Evolutionary conservation across 37 sponge, comb jelly and placozoan species (phyloP).

Genomic region (Geodia barretti): DNA sequence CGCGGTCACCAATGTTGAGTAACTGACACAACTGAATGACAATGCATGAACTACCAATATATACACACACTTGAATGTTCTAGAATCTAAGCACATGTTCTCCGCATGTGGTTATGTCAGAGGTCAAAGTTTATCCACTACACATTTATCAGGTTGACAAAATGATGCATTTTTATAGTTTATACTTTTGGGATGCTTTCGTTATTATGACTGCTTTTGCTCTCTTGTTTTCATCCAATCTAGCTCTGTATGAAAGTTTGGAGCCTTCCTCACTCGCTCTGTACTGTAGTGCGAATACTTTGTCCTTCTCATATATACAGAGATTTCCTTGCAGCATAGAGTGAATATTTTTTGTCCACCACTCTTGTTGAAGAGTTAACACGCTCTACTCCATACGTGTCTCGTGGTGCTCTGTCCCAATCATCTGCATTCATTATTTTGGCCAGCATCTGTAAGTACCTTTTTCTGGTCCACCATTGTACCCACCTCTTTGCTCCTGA

Average conservation of each 20-base stretch:
- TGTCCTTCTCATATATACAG: background rate
- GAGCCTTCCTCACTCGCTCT: conserved; percentile 1
- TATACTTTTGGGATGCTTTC: background rate
- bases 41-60: no score
- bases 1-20: background rate
- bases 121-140: no score
- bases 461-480: conserved; percentile 9
- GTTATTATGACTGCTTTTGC: background rate
- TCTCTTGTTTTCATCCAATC: background rate
- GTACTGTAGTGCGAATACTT: conserved; percentile 2
- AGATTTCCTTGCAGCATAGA: no score
- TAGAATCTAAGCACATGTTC: no score
- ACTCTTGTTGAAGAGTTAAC: background rate
- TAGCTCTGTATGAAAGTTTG: background rate
- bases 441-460: conserved; percentile 2
- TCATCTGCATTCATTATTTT: background rate
- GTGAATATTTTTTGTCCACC: background rate
- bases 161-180: background rate
- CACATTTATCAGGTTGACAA: background rate
- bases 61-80: no score
- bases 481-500: conserved; percentile 7
- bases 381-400: conserved; percentile 1
- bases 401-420: background rate
- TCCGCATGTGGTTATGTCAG: no score
- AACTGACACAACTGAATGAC: no score